Conservation (phyloP, 2,797 vertebrate species). For the Urophycis tenuis region DNA sequence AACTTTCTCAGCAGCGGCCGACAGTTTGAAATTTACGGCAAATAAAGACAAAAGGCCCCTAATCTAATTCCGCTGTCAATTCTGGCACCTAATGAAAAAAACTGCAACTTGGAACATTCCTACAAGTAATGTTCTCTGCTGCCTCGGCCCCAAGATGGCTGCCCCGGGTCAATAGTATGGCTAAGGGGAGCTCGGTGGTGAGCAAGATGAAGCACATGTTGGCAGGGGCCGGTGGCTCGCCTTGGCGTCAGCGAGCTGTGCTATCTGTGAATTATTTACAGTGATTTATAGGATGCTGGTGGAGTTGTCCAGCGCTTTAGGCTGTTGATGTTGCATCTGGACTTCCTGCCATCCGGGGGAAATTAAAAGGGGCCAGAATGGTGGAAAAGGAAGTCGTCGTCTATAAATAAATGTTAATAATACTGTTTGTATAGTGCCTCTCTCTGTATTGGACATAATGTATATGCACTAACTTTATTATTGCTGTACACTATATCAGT, state of each 20-base stretch:
- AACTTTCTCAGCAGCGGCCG: conserved; percentile 4
- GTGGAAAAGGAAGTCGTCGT: background rate
- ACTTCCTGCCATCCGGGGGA: conserved; percentile 52
- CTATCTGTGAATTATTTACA: conserved; percentile 67
- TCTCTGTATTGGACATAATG: too few relatives aligned
- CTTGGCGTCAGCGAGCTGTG: conserved; percentile 52
- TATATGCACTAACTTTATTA: too few relatives aligned
- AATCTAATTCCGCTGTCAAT: conserved; percentile 56
- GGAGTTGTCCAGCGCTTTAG: conserved; percentile 58
- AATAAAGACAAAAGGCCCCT: conserved; percentile 38
- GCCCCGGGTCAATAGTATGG: conserved; percentile 53
- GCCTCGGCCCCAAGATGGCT: conserved; percentile 50
- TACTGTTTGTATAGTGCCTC: background rate
- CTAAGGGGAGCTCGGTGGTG: conserved; percentile 53
- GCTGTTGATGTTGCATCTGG: conserved; percentile 55
- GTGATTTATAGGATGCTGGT: conserved; percentile 62
- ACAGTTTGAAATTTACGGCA: conserved; percentile 32
- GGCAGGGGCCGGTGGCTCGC: conserved; percentile 49
- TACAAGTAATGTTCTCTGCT: conserved; percentile 48
- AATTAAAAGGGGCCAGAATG: background rate
- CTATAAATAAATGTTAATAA: background rate
- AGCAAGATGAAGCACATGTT: conserved; percentile 66
- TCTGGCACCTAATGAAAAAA: conserved; percentile 57
- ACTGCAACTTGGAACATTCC: background rate
- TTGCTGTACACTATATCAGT: too few relatives aligned